Evolutionary conservation across 1,140 invertebrate species (phyloP), one percentile per base, ranked within the genome.

Genomic region (Thaumatotibia leucotreta): DNA sequence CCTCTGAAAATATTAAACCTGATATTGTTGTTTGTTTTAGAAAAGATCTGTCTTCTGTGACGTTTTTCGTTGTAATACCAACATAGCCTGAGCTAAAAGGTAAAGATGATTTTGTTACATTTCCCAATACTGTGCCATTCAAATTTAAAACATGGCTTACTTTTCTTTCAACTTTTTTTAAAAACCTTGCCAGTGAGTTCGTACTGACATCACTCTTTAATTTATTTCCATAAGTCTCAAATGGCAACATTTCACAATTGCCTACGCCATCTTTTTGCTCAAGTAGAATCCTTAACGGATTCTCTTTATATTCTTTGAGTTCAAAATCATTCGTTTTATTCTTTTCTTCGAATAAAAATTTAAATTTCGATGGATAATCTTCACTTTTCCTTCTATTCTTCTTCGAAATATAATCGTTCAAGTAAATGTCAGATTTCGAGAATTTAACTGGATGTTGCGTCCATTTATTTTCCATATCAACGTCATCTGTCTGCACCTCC

Each of bases 401-500:
- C 52, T 61, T 64, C 17, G 20, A 63, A 64, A 50, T 61, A 22
- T 62, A 52, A 33, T 69, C 50, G 52, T 73, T 74, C 27, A 82
- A 50, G 73, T 70, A 73, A 50, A 89, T 70, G 67, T 84, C 72
- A 76, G 79, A 72, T 69, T 88, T 86, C 4, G 90, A 87, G 80
- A 92, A 93, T 49, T 84, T 75, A 8, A 91, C 83, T 1, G 96
- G 96, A 88, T 94, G 92, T 82, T 97, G 96, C 0, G 95, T 96
- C 96, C 96, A 97, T 84, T 96, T 96, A 67, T 93, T 93, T 11
- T 71, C 76, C 8, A 45, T 71, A 68, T 90, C 78, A 23, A 95
- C 92, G 9, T 92, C 88, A 10, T 96, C 95, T 1, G 96, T 97
- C 90, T 97, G 96, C 1, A 93, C 85, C 69, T 96, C 95, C 72